Conservation (phyloP, 2,888 invertebrate genomes). For the Campoplex nolae region DNA sequence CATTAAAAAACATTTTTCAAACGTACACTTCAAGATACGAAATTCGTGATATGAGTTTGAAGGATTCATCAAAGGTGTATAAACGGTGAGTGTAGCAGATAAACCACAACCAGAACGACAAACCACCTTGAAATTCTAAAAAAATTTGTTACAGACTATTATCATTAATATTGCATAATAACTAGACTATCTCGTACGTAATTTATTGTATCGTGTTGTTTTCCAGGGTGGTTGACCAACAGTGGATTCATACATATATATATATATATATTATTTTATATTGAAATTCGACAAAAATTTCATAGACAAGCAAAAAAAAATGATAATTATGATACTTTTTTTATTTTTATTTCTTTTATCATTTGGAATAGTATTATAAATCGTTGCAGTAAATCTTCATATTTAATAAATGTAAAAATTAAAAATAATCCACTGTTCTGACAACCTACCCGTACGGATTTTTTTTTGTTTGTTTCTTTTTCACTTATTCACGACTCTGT, state of each 20-base stretch:
- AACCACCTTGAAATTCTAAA: conserved; percentile 67
- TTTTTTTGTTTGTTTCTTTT: conserved; percentile 25
- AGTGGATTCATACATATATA: conserved; percentile 60
- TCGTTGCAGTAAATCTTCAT: conserved; percentile 42
- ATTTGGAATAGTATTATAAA: not conserved
- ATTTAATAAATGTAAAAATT: conserved; percentile 19
- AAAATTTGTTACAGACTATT: conserved; percentile 72
- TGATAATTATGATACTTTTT: not conserved
- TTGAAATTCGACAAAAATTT: conserved; percentile 20
- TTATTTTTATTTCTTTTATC: not conserved
- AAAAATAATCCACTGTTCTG: conserved; percentile 53
- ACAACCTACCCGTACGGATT: conserved; percentile 59
- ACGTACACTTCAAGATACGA: conserved; percentile 50
- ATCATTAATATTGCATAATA: conserved; percentile 73
- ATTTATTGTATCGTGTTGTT: conserved; percentile 68
- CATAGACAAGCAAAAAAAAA: not conserved
- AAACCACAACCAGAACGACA: conserved; percentile 75
- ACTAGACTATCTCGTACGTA: conserved; percentile 70
- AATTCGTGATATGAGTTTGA: conserved; percentile 67
- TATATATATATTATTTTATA: not conserved
- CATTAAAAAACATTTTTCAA: conserved; percentile 71
- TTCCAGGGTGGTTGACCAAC: conserved; percentile 57
- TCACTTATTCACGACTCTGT: conserved; percentile 53
- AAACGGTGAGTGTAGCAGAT: conserved; percentile 64
- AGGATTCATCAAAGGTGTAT: conserved; percentile 71